Evolutionary conservation across 2,113 vertebrate species (phyloP), one percentile per base, ranked within the genome.

Genomic region (Tautogolabrus adspersus): DNA sequence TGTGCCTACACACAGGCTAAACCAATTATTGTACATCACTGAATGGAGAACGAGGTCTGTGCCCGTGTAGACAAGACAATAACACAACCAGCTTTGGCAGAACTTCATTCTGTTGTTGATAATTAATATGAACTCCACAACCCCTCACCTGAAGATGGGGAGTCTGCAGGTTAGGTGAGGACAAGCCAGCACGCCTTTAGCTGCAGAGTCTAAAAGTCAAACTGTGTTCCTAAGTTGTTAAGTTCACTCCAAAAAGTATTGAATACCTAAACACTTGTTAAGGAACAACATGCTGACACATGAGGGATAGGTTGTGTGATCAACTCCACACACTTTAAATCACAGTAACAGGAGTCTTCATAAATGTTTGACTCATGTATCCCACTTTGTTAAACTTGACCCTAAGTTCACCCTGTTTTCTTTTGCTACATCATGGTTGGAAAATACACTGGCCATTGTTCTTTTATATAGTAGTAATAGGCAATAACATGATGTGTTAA

Each of bases 311-410:
- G 38, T n/a, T 30, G 6, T n/a, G 11, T 56, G 13, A 12, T 23
- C 4, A n/a, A n/a, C n/a, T n/a, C n/a, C n/a, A n/a, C n/a, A 37
- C 19, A 18, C 19, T 26, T n/a, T n/a, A 5, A 30, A 42, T 54
- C 51, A 42, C 10, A 19, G 38, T 8, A 3, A 66, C 10, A n/a
- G 1, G 18, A 1, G 46, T 58, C 52, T 21, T 44, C 44, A 23
- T 60, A 2, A 72, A 66, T 72, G 54, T 54, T 56, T 72, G 22
- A 47, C 16, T 6, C 18, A 12, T 40, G 47, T 23, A 49, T 11
- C 18, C 21, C 16, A 2, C 26, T 8, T 49, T 57, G 40, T 57
- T 40, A 15, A 40, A 64, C 5, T 12, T 44, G 12, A 55, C 8
- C 19, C 55, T 57, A 19, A 30, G 40, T 63, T 26, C 21, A 44